These are phyloP conservation scores for Lamellibrachia columna DNA, from an alignment of 2,888 invertebrate species.

Conservation along the genomic window DNA sequence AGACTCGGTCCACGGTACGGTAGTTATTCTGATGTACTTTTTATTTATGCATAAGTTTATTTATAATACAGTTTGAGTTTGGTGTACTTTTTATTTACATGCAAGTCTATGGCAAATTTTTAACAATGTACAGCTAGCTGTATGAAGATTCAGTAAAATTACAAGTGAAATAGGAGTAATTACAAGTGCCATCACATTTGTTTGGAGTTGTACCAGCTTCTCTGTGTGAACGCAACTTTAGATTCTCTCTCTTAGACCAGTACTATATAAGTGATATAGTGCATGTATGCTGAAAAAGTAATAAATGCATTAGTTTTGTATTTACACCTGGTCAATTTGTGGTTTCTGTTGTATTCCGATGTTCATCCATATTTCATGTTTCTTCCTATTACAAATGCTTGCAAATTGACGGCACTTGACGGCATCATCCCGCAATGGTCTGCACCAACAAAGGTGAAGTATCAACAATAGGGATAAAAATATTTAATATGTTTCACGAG, in stretches of 20 bases:
- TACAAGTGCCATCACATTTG: neutral
- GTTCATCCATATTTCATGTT: neutral
- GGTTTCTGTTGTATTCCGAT: neutral
- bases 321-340: neutral
- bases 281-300: neutral
- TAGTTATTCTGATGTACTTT: neutral
- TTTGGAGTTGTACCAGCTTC: neutral
- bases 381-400: neutral
- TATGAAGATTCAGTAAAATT: too few species aligned
- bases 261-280: neutral
- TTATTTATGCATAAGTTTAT: neutral
- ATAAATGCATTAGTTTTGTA: neutral
- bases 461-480: neutral
- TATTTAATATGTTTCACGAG: too few species aligned
- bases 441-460: neutral
- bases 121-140: too few species aligned
- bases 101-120: neutral
- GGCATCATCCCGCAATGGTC: neutral
- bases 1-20: neutral
- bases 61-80: too few species aligned
- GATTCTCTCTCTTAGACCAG: neutral
- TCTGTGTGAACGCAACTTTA: neutral
- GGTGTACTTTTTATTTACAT: neutral
- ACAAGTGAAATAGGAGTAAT: too few species aligned
- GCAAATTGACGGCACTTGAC: neutral